Conservation (phyloP, 2,797 vertebrate species). For the Harpagifer antarcticus region DNA sequence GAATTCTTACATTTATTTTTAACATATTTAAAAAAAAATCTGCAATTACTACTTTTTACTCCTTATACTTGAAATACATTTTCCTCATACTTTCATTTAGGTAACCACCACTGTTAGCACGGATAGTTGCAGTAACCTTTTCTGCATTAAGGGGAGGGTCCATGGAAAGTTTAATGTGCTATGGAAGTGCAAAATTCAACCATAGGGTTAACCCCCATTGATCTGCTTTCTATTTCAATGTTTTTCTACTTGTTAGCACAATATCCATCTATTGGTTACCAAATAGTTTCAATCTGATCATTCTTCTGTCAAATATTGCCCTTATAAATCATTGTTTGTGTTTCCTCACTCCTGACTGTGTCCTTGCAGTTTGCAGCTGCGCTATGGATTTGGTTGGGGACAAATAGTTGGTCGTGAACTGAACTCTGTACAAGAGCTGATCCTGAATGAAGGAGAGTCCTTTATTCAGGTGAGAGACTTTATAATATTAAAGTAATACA, state of each 20-base stretch:
- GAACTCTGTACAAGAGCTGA: rapidly evolving
- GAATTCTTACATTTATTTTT: too few relatives aligned
- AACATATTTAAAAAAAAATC: too few relatives aligned
- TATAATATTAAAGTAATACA: neutral
- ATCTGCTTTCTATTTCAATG: neutral
- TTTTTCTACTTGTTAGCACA: neutral
- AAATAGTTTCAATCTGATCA: neutral
- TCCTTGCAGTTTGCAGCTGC: constrained; percentile 53
- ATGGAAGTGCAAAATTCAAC: neutral
- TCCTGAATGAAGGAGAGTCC: constrained; percentile 30
- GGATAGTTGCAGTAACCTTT: too few relatives aligned
- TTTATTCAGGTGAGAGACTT: constrained; percentile 50
- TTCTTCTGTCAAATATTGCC: neutral
- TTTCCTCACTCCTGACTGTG: neutral
- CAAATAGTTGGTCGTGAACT: rapidly evolving
- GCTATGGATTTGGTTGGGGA: constrained; percentile 31
- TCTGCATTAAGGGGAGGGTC: too few relatives aligned
- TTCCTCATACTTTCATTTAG: too few relatives aligned
- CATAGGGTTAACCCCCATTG: neutral
- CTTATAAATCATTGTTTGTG: neutral
- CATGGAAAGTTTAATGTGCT: too few relatives aligned
- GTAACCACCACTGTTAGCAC: too few relatives aligned
- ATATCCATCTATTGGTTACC: neutral
- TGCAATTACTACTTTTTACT: too few relatives aligned
- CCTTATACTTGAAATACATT: too few relatives aligned